phyloP scores from a whole-genome alignment of 1,140 invertebrate species.

The Ceratina calcarata region DNA sequence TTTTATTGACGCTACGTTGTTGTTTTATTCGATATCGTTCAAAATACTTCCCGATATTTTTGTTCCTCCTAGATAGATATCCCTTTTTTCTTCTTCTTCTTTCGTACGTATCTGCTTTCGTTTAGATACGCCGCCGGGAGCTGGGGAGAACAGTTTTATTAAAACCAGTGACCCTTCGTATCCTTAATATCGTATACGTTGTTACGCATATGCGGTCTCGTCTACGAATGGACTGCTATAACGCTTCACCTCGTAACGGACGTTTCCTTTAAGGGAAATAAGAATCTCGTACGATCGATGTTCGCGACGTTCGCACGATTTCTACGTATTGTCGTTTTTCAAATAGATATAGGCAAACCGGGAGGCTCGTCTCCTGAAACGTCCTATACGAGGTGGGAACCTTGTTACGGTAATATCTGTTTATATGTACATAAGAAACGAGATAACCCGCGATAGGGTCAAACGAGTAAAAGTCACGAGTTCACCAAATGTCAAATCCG shows the following conservation, averaged over 20 bases:
- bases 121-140: conserved; percentile 49
- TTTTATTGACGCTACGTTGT: conserved; percentile 40
- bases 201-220: conserved; percentile 40
- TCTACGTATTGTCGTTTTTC: too few relatives aligned
- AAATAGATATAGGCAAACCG: too few relatives aligned
- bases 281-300: neutral
- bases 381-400: conserved; percentile 52
- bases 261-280: conserved; percentile 38
- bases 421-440: conserved; percentile 69
- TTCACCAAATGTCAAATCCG: conserved; percentile 67
- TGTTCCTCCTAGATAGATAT: conserved; percentile 54
- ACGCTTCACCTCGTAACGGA: conserved; percentile 48
- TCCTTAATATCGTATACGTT: conserved; percentile 59
- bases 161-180: conserved; percentile 56
- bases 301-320: neutral
- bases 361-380: conserved; percentile 33
- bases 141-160: conserved; percentile 60
- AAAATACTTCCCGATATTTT: conserved; percentile 40
- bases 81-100: conserved; percentile 32
- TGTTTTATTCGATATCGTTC: conserved; percentile 27
- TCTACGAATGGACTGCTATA: conserved; percentile 49
- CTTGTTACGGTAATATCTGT: conserved; percentile 70
- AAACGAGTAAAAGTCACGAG: conserved; percentile 67
- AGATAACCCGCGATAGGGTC: conserved; percentile 63
- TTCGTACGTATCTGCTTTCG: conserved; percentile 43